Evolutionary conservation across 2,888 invertebrate species (phyloP), one percentile per base, ranked within the genome.

Genomic region (Ryuthela nishihirai): DNA sequence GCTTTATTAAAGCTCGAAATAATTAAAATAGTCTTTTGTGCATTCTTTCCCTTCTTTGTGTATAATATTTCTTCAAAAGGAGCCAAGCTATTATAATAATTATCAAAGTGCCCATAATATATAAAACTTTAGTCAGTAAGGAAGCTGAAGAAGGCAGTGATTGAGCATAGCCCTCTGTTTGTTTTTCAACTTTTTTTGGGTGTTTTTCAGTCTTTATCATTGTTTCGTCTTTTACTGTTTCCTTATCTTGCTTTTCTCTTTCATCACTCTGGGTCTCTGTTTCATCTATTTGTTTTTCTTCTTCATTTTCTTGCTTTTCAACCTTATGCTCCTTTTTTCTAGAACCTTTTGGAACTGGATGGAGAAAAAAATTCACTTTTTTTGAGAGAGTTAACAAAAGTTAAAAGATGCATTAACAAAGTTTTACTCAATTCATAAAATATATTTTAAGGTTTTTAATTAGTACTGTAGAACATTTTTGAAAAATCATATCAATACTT

Each of bases 11-110:
- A n/a, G n/a, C n/a, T n/a, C n/a, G n/a, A n/a, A 26, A 23, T 21
- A 29, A 18, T 49, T 45, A 58, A 29, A 29, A 58, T 10, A 52
- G 21, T 34, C 56, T 40, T 18, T 56, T 56, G 25, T 58, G 49
- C 36, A 50, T 58, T 24, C 50, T 24, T 32, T 49, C 50, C 34
- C 21, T 50, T 42, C 56, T 45, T 29, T 29, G 39, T 18, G 45
- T 46, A 24, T 32, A 38, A 12, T 52, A 50, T 17, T 50, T 41
- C 20, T 26, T 26, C 25, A 40, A 52, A 35, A 46, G 20, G 7
- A 18, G 15, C 7, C 45, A 9, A 21, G 42, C 46, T 7, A 50
- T 25, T 29, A 41, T 25, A 25, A 58, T 12, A 21, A 58, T 15
- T 1, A 45, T 20, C 18, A 17, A 41, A 9, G 42, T 41, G n/a